These are phyloP conservation scores for Esox niger DNA, from an alignment of 2,113 vertebrate genomes.

Conservation along the genomic window DNA sequence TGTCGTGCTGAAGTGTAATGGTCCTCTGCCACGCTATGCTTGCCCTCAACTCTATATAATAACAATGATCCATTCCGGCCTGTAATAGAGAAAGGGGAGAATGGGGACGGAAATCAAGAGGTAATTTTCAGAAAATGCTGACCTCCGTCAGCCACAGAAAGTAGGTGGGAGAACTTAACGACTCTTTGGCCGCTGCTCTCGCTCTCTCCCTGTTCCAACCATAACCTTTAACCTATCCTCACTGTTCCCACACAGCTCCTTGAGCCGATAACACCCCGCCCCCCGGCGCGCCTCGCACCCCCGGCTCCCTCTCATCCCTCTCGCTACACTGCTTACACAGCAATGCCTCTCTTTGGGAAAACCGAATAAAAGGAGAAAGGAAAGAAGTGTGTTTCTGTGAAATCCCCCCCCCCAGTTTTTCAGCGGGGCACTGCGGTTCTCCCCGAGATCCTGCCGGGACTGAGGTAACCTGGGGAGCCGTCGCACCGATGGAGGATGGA, in stretches of 20 bases:
- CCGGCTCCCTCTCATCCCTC: background rate
- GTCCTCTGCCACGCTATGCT: conserved; percentile 22
- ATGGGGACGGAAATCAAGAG: conserved; percentile 53
- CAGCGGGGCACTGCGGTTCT: too few species aligned
- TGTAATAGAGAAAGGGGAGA: conserved; percentile 56
- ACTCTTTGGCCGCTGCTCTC: conserved; percentile 47
- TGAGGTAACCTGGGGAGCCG: too few species aligned
- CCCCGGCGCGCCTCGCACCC: background rate
- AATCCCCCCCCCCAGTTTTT: too few species aligned
- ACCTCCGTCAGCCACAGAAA: conserved; percentile 58
- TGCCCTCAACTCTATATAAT: too few species aligned
- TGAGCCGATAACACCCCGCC: background rate
- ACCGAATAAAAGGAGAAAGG: too few species aligned
- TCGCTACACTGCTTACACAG: background rate
- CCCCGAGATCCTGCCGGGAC: too few species aligned
- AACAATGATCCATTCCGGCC: conserved; percentile 21
- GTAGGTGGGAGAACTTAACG: conserved; percentile 55
- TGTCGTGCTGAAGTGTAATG: conserved; percentile 68
- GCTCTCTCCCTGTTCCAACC: conserved; percentile 26
- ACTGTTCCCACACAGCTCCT: background rate
- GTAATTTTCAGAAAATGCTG: conserved; percentile 70
- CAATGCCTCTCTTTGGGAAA: background rate
- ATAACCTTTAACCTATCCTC: conserved; percentile 54
- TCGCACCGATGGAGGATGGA: background rate
- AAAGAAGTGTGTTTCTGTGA: too few species aligned